Base-by-base conservation (phyloP, 2,797 vertebrate genomes). In the Xenops minutus region DNA sequence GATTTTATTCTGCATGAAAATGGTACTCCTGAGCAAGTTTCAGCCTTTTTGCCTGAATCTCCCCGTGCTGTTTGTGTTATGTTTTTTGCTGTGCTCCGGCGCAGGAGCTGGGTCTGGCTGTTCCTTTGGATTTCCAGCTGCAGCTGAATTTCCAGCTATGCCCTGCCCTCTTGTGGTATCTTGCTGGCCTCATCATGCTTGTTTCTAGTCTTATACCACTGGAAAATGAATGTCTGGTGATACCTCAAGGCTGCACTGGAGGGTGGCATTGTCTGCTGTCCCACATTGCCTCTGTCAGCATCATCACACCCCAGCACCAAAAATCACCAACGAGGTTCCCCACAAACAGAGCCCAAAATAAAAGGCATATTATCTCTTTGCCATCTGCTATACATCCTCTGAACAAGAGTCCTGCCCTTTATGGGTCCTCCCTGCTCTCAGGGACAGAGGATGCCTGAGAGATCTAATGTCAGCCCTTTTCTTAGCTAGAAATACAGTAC, bases 81-180 rank as follows among this genome's bases (percentile, higher is more conserved):
- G 22, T 30, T 64, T 32, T 14, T 2, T n/a, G 23, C 58, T 32
- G 23, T 3, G 41, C 36, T 18, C 20, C 79, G n/a, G 74, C 32
- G n/a, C 61, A 29, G 51, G 49, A 54, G n/a, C 49, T 29, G 37
- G 7, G 3, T 21, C 41, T 62, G 83, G 3, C 49, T 30, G 12
- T 52, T 8, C 26, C 44, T 0, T 30, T 10, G 34, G 2, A 11
- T 30, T 68, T 29, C 37, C 51, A 64, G 81, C 58, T 54, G 69
- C 77, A 68, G 88, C 37, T 59, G 69, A 26, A 86, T 91, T 88
- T 73, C 66, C 94, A 89, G 81, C 27, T 22, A 10, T 18, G 72
- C 52, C 9, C 93, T 96, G 95, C 96, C 95, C 93, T 83, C 95
- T 95, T 17, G 85, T 75, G 96, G 94, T 18, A 10, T 62, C 41